Base-by-base conservation (phyloP, 2,797 vertebrate genomes). In the Astyanax mexicanus region DNA sequence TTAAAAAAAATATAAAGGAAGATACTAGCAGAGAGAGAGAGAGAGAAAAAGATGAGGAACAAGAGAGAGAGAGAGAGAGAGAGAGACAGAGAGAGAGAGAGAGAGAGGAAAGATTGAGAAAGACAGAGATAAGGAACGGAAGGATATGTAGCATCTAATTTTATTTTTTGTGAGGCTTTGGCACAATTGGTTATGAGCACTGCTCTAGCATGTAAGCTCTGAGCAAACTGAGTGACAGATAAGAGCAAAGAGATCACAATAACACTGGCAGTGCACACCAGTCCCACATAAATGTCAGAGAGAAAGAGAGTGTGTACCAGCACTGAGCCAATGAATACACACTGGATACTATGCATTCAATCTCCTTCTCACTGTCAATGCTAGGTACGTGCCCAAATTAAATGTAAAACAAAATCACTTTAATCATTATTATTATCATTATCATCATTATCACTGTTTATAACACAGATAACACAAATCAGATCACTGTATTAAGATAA, bases 161-260 rank as follows among this genome's bases (percentile, higher is more conserved):
- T 35, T 66, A 23, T 29, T 42, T n/a, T 67, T 62, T 37, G n/a
- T 23, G 9, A 25, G 17, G 42, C 64, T 66, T 29, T 32, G 29
- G 32, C 29, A 32, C 29, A 32, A 32, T 32, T 32, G 29, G 29
- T 29, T 32, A 29, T 32, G 29, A 32, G 29, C 29, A 32, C 2
- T 32, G 29, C 29, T 32, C 32, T 35, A 35, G 44, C 12, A 25
- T 47, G 55, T 71, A 15, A 57, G 27, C 7, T 64, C 37, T n/a
- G n/a, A n/a, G n/a, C 15, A 71, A 40, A 70, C 21, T 13, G 35
- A 71, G 29, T 70, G 77, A 74, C 64, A 55, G 71, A 8, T 35
- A 45, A 27, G 3, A 37, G 37, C 35, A 47, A 7, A 52, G 6
- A 27, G 37, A 58, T 66, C 54, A 64, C 35, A 35, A 21, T 35